Base-by-base conservation (phyloP, 2,797 vertebrate species). In the Australoheros facetus region DNA sequence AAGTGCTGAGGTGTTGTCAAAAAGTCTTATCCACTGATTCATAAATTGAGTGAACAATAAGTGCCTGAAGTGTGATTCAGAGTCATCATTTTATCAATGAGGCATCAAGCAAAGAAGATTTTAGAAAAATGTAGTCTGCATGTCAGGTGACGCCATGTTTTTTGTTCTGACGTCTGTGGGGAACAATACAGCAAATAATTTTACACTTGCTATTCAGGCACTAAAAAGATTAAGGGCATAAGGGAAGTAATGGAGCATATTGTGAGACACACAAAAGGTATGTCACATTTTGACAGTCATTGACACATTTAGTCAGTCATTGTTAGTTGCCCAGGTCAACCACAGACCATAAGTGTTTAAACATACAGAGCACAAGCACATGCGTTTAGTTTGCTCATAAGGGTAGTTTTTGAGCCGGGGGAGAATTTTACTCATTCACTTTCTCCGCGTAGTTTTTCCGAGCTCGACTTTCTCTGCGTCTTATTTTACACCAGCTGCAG, bases 401-500 rank as follows among this genome's bases (percentile, higher is more conserved):
- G 12, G n/a, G 39, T 59, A 30, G 4, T 23, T 34, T 70, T 26
- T 58, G 26, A 75, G 74, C 75, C 21, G 7, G 17, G 64, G 62
- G 45, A 32, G 55, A 59, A n/a, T n/a, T 34, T 85, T 81, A 79
- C 82, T 87, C 89, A 83, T 87, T 87, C 72, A 92, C 87, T 85
- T 89, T 93, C 89, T 92, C 79, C 79, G 7, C 55, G 2, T 59
- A 71, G 79, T 82, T 79, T 82, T 80, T 73, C 75, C 28, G n/a
- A 75, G 14, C 48, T 69, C 8, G 0, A 32, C 53, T 81, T 75
- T 84, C 73, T 73, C 12, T 51, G 23, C 26, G 1, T 73, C 10
- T 51, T 75, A 14, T 75, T 85, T 74, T 23, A 75, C 42, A 0
- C 58, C 77, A 58, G 76, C 73, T 32, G 74, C 76, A 76, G n/a